Percentiles rank a stretch among this genome's conserved stretches.
Evolutionary conservation across 2,888 invertebrate species (phyloP).

Genomic region (Bombylius discolor): DNA sequence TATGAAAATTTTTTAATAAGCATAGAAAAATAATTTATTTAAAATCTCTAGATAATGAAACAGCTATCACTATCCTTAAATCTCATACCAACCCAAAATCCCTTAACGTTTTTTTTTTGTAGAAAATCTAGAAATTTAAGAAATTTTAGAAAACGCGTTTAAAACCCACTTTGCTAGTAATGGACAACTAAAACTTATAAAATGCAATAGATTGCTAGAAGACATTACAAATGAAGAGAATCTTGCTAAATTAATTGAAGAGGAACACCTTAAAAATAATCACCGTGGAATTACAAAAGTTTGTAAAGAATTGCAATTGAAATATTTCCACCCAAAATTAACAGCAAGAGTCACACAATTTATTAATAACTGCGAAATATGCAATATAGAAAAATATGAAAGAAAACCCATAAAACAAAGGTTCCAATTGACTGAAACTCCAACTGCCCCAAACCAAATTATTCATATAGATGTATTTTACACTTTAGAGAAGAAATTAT

Average conservation of each 20-base stretch:
- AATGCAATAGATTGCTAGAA: not conserved
- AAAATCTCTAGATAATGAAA: too few species aligned
- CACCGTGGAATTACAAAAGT: conserved; percentile 13
- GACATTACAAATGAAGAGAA: conserved; percentile 7
- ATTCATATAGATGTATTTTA: conserved; percentile 10
- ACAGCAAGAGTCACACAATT: conserved; percentile 13
- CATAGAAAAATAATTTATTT: too few species aligned
- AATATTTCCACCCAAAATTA: conserved; percentile 12
- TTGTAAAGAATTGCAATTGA: conserved; percentile 10
- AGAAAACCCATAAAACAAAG: too few species aligned
- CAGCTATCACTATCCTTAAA: too few species aligned
- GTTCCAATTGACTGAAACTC: conserved; percentile 13
- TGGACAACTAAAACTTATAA: not conserved
- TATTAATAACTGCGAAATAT: conserved; percentile 14
- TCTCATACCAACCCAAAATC: not conserved
- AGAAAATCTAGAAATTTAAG: not conserved
- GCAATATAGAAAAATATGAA: conserved; percentile 12
- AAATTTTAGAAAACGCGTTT: not conserved
- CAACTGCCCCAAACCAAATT: conserved; percentile 7
- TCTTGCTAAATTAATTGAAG: conserved; percentile 11
- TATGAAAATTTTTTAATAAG: too few species aligned
- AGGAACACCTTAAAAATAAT: conserved; percentile 16
- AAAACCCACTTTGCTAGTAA: not conserved
- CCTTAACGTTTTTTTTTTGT: conserved; percentile 4
- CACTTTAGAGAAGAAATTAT: conserved; percentile 10